Conservation (phyloP, 2,113 vertebrate genomes). For the Mus spicilegus region DNA sequence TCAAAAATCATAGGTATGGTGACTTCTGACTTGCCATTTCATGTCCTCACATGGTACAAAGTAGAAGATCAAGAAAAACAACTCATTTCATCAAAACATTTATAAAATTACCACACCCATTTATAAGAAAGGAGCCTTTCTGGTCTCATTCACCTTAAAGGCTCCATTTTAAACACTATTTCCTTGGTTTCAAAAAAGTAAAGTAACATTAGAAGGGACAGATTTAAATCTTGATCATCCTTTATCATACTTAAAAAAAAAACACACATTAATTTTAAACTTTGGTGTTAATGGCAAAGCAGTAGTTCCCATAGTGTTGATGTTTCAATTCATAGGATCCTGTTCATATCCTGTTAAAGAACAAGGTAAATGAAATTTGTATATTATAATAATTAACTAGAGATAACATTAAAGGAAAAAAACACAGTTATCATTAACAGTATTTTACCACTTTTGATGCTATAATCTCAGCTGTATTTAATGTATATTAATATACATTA, state of each 20-base stretch:
- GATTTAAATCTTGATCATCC: not conserved
- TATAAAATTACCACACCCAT: rapidly evolving
- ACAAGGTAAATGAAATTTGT: not conserved
- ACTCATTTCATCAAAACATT: no score
- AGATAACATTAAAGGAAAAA: not conserved
- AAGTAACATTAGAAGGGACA: not conserved
- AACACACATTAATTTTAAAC: not conserved
- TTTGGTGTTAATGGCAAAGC: not conserved
- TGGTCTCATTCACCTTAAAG: not conserved
- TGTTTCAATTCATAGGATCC: not conserved
- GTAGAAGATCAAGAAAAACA: not conserved
- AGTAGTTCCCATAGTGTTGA: not conserved
- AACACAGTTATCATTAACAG: slow-evolving; percentile 20
- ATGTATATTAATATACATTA: not conserved
- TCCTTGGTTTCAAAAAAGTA: no score
- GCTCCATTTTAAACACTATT: not conserved
- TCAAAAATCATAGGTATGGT: not conserved
- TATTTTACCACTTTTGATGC: not conserved
- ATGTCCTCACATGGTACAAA: not conserved
- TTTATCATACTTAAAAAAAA: not conserved
- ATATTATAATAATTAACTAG: not conserved
- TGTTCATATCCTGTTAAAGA: not conserved
- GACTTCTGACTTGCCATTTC: not conserved
- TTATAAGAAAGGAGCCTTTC: not conserved
- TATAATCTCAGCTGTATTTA: not conserved